These are phyloP conservation scores for Naso thynnoides DNA, from an alignment of 2,797 vertebrate genomes.

Conservation along the genomic window DNA sequence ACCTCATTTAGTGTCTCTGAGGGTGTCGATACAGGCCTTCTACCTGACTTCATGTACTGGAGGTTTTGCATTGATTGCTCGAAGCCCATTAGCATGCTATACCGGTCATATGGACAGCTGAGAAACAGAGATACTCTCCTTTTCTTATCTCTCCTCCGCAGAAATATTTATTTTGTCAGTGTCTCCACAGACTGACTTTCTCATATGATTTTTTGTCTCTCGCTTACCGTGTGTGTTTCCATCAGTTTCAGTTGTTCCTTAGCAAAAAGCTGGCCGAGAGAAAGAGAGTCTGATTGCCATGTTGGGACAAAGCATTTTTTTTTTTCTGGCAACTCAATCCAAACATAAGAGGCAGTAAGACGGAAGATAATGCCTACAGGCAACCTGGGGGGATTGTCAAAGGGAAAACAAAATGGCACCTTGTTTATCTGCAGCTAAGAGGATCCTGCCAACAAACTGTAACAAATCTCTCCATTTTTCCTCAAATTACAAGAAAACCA, in stretches of 20 bases:
- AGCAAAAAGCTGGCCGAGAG: slow-evolving; percentile 8
- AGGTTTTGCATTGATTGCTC: slow-evolving; percentile 4
- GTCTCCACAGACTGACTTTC: slow-evolving; percentile 16
- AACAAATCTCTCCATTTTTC: slow-evolving; percentile 36
- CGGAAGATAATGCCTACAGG: slow-evolving; percentile 21
- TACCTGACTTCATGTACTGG: neutral
- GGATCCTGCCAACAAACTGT: slow-evolving; percentile 23
- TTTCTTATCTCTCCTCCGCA: slow-evolving; percentile 40
- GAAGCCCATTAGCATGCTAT: slow-evolving; percentile 32
- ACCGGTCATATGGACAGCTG: slow-evolving; percentile 24
- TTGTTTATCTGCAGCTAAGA: slow-evolving; percentile 36
- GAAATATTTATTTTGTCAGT: slow-evolving; percentile 37
- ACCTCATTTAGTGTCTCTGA: slow-evolving; percentile 13
- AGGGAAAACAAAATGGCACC: slow-evolving; percentile 16
- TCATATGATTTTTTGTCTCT: slow-evolving; percentile 42
- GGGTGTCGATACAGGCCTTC: neutral
- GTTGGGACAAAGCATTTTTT: slow-evolving; percentile 21
- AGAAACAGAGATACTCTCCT: slow-evolving; percentile 35
- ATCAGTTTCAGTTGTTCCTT: slow-evolving; percentile 18
- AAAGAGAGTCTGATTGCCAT: slow-evolving; percentile 5
- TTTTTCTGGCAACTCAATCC: slow-evolving; percentile 15
- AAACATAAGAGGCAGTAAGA: neutral
- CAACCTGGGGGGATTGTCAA: slow-evolving; percentile 8
- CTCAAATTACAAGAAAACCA: slow-evolving; percentile 14
- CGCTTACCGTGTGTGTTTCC: slow-evolving; percentile 15